Percentiles rank a stretch among this genome's conserved stretches.
phyloP scores from a whole-genome alignment of 2,888 invertebrate species.

The Plagodis dolabraria region DNA sequence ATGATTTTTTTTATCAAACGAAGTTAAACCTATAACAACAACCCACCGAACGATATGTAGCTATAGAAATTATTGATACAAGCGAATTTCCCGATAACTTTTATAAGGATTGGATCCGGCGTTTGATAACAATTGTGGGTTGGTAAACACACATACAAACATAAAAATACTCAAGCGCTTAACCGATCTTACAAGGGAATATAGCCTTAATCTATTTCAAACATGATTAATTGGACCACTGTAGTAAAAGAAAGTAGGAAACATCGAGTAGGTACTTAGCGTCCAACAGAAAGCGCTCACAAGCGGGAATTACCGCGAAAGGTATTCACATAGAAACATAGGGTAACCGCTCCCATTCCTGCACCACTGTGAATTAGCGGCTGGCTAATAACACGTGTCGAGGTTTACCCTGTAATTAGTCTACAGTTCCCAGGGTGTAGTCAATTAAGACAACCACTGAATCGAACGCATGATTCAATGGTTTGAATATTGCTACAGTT shows the following conservation, averaged over 20 bases:
- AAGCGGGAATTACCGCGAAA: conserved; percentile 59
- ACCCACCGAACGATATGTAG: too few relatives aligned
- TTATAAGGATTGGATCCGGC: too few relatives aligned
- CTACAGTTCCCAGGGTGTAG: conserved; percentile 59
- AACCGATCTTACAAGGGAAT: too few relatives aligned
- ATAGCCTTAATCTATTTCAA: too few relatives aligned
- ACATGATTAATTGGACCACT: too few relatives aligned
- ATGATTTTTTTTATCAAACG: too few relatives aligned
- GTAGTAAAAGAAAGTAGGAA: neutral
- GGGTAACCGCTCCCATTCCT: conserved; percentile 64
- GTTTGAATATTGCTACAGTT: neutral
- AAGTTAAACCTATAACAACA: too few relatives aligned
- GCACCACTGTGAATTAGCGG: conserved; percentile 58
- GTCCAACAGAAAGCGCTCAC: conserved; percentile 43
- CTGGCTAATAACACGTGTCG: conserved; percentile 65
- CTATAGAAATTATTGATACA: too few relatives aligned
- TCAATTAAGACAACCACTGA: conserved; percentile 66
- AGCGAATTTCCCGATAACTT: too few relatives aligned
- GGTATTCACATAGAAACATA: conserved; percentile 58
- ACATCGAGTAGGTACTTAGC: neutral
- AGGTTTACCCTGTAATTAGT: conserved; percentile 60
- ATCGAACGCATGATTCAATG: conserved; percentile 43
- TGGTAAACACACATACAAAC: too few relatives aligned
- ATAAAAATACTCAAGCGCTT: too few relatives aligned
- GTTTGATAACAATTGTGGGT: too few relatives aligned